phyloP scores from a whole-genome alignment of 2,113 vertebrate species.

The Melanotaenia duboulayi region DNA sequence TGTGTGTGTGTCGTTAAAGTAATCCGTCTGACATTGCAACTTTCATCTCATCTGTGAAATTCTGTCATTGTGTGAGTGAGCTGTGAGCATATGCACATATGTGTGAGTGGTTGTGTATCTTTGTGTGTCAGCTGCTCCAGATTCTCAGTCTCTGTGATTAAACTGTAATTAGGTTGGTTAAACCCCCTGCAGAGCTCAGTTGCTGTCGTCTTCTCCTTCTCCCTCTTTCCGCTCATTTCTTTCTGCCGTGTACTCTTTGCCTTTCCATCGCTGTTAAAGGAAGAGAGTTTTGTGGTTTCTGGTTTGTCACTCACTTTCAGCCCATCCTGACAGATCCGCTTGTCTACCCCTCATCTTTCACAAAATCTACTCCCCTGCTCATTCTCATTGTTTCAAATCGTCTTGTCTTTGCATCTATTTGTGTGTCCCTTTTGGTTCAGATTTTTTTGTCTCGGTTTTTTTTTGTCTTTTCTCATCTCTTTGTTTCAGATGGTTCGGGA shows the following conservation, averaged over 20 bases:
- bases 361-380: slow-evolving; percentile 1
- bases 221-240: slow-evolving; percentile 34
- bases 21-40: slow-evolving; percentile 72
- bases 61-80: slow-evolving; percentile 50
- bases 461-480: slow-evolving; percentile 52
- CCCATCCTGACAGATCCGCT: slow-evolving; percentile 17
- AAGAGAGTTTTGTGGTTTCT: slow-evolving; percentile 43
- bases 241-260: slow-evolving; percentile 47
- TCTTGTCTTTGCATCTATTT: slow-evolving; percentile 53
- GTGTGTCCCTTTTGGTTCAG: slow-evolving; percentile 58
- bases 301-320: slow-evolving; percentile 19
- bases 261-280: slow-evolving; percentile 32
- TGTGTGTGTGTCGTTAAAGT: slow-evolving; percentile 42
- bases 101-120: slow-evolving; percentile 35
- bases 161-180: slow-evolving; percentile 84
- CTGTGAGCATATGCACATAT: slow-evolving; percentile 42
- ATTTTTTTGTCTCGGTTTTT: slow-evolving; percentile 67
- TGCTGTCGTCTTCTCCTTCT: slow-evolving; percentile 63
- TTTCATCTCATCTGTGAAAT: slow-evolving; percentile 63
- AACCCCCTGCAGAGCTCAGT: slow-evolving; percentile 78
- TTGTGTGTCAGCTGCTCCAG: slow-evolving; percentile 74
- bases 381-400: slow-evolving; percentile 14
- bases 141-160: slow-evolving; percentile 80
- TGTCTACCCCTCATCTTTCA: slow-evolving; percentile 33
- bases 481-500: slow-evolving; percentile 83